These are phyloP conservation scores for Chrysodeixis includens DNA, from an alignment of 2,888 invertebrate genomes.

Conservation along the genomic window DNA sequence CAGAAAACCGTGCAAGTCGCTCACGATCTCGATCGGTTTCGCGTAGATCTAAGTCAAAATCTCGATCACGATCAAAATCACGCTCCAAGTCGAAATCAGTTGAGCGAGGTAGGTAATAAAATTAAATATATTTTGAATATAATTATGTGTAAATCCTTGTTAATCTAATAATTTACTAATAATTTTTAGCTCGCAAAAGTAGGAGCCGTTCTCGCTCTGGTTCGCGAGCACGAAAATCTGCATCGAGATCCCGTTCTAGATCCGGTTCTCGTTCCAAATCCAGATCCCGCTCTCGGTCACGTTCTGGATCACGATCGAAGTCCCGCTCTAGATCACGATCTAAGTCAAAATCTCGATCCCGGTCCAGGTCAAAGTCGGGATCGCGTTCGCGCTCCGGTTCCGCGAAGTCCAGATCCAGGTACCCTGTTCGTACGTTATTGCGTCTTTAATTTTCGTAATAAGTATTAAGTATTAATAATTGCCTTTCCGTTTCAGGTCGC, in stretches of 20 bases:
- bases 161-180: no score
- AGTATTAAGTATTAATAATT: background rate
- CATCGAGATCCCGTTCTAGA: constrained; percentile 44
- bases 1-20: constrained; percentile 61
- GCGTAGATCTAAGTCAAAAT: constrained; percentile 57
- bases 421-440: background rate
- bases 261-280: constrained; percentile 46
- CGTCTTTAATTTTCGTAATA: no score
- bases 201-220: constrained; percentile 56
- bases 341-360: constrained; percentile 53
- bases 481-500: constrained; percentile 55
- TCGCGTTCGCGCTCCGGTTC: constrained; percentile 65
- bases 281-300: constrained; percentile 53
- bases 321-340: constrained; percentile 67
- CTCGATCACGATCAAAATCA: constrained; percentile 46
- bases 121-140: background rate
- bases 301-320: constrained; percentile 63
- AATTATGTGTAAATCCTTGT: no score
- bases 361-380: constrained; percentile 68
- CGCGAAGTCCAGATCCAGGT: constrained; percentile 45
- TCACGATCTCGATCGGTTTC: constrained; percentile 67
- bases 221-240: constrained; percentile 47
- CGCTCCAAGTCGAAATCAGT: constrained; percentile 45
- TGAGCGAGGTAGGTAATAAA: constrained; percentile 36
- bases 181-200: constrained; percentile 48